phyloP scores from a whole-genome alignment of 2,113 vertebrate genomes.

The Poicephalus gulielmi region DNA sequence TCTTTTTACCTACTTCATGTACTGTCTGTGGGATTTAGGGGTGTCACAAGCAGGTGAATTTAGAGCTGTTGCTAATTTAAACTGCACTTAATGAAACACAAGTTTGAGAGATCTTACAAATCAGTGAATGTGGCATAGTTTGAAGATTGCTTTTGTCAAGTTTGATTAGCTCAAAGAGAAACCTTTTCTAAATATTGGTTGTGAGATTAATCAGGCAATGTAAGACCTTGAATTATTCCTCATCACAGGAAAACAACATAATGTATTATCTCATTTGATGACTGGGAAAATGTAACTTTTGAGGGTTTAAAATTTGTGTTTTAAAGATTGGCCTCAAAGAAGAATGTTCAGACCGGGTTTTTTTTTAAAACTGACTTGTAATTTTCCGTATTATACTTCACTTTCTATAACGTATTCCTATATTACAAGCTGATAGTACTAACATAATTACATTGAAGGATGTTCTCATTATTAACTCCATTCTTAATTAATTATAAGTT shows the following conservation, averaged over 20 bases:
- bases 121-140: conserved; percentile 40
- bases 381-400: background rate
- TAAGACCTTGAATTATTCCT: conserved; percentile 60
- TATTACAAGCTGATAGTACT: conserved; percentile 31
- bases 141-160: conserved; percentile 71
- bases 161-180: conserved; percentile 62
- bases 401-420: background rate
- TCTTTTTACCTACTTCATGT: background rate
- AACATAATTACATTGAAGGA: conserved; percentile 50
- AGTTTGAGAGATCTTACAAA: conserved; percentile 52
- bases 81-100: conserved; percentile 57
- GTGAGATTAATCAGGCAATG: conserved; percentile 58
- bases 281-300: background rate
- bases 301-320: background rate
- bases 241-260: conserved; percentile 44
- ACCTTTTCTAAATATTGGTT: conserved; percentile 68
- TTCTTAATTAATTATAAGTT: conserved; percentile 60
- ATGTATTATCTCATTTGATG: background rate
- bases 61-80: conserved; percentile 57
- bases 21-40: background rate
- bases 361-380: background rate
- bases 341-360: background rate
- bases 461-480: conserved; percentile 52
- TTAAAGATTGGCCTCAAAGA: background rate
- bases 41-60: conserved; percentile 19